Evolutionary conservation across 2,888 invertebrate species (phyloP), one percentile per base, ranked within the genome.

Genomic region (Drosophila mimetica): DNA sequence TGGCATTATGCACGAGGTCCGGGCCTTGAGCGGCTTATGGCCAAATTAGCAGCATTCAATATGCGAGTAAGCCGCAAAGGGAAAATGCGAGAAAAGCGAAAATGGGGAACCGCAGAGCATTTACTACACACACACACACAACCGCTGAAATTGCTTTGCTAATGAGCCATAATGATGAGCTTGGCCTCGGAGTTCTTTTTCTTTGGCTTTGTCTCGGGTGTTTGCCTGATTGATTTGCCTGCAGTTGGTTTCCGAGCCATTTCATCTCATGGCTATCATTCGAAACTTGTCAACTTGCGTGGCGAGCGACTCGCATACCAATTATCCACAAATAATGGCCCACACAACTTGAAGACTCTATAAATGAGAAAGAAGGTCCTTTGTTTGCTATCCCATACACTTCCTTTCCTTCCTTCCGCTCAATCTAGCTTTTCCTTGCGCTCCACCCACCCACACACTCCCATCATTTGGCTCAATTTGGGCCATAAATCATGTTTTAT

Each of bases 141-240:
- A 36, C 59, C 52, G 53, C 30, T 36, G 71, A 88, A 88, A 88
- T 88, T 86, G 81, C 87, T 84, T 75, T 88, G 79, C 85, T 86
- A 86, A 86, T 86, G 85, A 86, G 87, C 87, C 88, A 86, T 86
- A 84, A 88, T 86, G 87, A 86, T 79, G 85, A 84, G 89, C 77
- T 80, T 76, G 74, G 79, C 63, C 65, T 71, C 25, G 25, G 60
- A 50, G 37, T 50, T 46, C 58, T 50, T 46, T 46, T 37, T 28
- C 11, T 39, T 22, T 39, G 8, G 4, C 16, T 44, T 53, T 51
- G 63, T 71, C 11, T 30, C 4, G 70, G 75, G 66, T 66, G 72
- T 75, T 53, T 69, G 75, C 51, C 71, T 81, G 82, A 82, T 83
- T 86, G 77, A 86, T 86, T 74, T 48, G 75, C 75, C 53, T 63